Evolutionary conservation across 2,888 invertebrate species (phyloP), one percentile per base, ranked within the genome.

Genomic region (Brassicogethes aeneus): DNA sequence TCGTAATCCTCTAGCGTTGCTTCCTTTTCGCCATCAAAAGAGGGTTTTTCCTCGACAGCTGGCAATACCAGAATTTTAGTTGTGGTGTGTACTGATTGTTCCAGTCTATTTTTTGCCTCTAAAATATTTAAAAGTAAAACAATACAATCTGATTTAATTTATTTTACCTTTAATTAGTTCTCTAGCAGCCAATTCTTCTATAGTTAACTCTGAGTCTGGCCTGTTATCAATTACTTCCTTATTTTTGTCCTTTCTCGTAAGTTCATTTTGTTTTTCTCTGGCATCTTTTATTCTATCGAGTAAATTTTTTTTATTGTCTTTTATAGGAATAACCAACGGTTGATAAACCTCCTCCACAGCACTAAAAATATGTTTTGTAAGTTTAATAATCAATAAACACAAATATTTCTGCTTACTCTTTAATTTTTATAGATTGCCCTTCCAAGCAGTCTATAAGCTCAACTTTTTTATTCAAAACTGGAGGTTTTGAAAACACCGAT

Each of bases 361-460:
- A 40, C 80, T 77, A 56, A 41, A 71, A 65, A 36, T 13, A 40
- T 16, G n/a, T n/a, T n/a, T n/a, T 2, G 2, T 13, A 12, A 15
- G 8, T 13, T 16, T 42, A 42, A 23, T 32, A 36, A 33, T 41
- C 34, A 7, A 15, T 32, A 8, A 29, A 23, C 10, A 23, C 41
- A 39, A 38, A 42, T 8, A 30, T 36, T 15, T 16, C 7, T 32
- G 72, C 77, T 72, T 72, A 85, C 85, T 80, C 79, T 37, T 82
- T 71, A 29, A 87, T 70, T 76, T 84, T 85, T 34, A 88, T 86
- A 36, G 81, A 70, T 56, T 85, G 79, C 15, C 79, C 82, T 67
- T 88, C 87, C 2, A 88, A 68, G 57, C 83, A 86, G 57, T 86
- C 83, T 41, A 88, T 84, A 36, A 80, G 76, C 56, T 89, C 83